Base-by-base conservation (phyloP, 2,797 vertebrate species). In the Clarias platycephalus region DNA sequence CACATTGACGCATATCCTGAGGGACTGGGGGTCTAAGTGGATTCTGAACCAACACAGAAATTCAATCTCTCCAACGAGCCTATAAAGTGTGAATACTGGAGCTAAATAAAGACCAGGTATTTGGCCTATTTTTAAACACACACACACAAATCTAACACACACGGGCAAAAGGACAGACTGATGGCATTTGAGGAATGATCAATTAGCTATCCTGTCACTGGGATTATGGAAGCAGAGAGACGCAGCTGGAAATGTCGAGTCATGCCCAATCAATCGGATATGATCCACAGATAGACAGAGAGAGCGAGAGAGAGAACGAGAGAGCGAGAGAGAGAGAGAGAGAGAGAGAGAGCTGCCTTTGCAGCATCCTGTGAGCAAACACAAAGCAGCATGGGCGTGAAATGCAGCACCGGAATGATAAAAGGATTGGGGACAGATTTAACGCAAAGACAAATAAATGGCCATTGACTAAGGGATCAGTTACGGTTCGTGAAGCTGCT, bases 241-340 rank as follows among this genome's bases (percentile, higher is more conserved):
- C 82, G 62, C 40, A 72, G 81, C 76, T n/a, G 80, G 84, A 90
- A 82, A 44, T 85, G 87, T 75, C 4, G 79, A 88, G 81, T 88
- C 85, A 87, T 84, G 88, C 87, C 72, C n/a, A 68, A 89, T 88
- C 83, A 83, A 86, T 88, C 20, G 62, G 80, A 84, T 77, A 57
- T 57, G 68, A 81, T 68, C 79, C 78, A 53, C 40, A 66, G 16
- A 80, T 5, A 80, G 37, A 80, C 1, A 28, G 58, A 40, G 31
- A 62, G 26, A 82, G 24, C 34, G 20, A 28, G 72, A 76, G 71
- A 12, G 28, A 77, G 37, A 7, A 34, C 37, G 79, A 62, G 83
- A 82, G n/a, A n/a, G n/a, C 37, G 79, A 62, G 83, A 13, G 28
- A 60, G 71, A 70, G 75, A 13, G 44, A 67, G 55, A 16, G 55